A percentile compares a stretch with the other conserved stretches of the same genome.
Evolutionary conservation across 2,888 invertebrate species (phyloP).

Genomic region (Monoplex corrugatus): DNA sequence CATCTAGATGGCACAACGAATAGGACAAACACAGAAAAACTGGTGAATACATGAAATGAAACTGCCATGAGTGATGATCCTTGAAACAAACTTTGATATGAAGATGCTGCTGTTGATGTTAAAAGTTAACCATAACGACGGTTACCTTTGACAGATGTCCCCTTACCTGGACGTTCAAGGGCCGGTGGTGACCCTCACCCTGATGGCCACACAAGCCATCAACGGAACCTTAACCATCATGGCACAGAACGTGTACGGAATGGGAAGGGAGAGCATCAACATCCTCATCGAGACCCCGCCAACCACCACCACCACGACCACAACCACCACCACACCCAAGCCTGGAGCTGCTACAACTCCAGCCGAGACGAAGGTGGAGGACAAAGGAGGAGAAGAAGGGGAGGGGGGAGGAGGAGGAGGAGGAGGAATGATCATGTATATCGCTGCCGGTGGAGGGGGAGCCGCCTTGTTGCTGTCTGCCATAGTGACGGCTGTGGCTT

Average conservation of each 20-base stretch:
- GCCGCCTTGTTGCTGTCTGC: conserved; percentile 25
- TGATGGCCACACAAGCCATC: conserved; percentile 11
- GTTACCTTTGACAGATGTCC: neutral
- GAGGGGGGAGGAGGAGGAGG: neutral
- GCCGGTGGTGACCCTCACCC: conserved; percentile 15
- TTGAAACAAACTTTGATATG: no score
- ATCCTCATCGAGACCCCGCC: neutral
- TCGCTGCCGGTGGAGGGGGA: conserved; percentile 27
- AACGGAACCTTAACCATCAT: conserved; percentile 47
- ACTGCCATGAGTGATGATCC: no score
- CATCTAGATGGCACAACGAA: no score
- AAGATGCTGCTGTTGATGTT: neutral
- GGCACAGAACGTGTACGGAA: conserved; percentile 40
- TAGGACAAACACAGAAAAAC: no score
- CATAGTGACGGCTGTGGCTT: neutral
- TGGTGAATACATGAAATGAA: no score
- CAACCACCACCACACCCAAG: conserved; percentile 5
- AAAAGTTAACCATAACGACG: neutral
- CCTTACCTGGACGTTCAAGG: neutral
- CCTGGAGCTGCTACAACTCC: neutral
- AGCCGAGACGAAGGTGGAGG: neutral
- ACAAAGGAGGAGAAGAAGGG: no score
- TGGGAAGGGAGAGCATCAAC: neutral
- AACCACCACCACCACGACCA: conserved; percentile 39
- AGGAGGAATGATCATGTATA: neutral